Evolutionary conservation across 2,888 invertebrate species (phyloP).

Genomic region (Dromius quadrimaculatus): DNA sequence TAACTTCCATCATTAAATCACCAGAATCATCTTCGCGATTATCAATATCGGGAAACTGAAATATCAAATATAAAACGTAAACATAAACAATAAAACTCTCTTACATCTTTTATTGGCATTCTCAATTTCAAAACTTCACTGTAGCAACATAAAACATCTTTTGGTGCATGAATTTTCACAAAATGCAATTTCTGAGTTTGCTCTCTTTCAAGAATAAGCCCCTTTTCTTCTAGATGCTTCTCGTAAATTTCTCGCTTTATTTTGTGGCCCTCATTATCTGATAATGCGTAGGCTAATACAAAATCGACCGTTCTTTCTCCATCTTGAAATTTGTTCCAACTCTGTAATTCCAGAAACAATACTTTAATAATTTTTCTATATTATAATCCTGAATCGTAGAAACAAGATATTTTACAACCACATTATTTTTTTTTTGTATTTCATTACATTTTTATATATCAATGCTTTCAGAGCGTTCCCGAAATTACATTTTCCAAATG

Average conservation of each 20-base stretch:
- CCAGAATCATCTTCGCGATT: conserved; percentile 58
- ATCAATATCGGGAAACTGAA: conserved; percentile 44
- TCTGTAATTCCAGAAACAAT: conserved; percentile 61
- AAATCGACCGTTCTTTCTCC: conserved; percentile 71
- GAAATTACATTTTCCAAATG: too few relatives aligned
- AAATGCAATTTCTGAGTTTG: conserved; percentile 75
- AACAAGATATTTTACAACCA: too few relatives aligned
- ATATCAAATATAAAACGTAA: neutral
- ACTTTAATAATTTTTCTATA: neutral
- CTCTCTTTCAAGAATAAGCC: conserved; percentile 73
- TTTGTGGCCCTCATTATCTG: conserved; percentile 61
- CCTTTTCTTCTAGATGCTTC: conserved; percentile 72
- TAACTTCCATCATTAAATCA: conserved; percentile 66
- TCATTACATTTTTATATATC: too few relatives aligned
- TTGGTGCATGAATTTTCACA: conserved; percentile 80
- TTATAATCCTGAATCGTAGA: neutral
- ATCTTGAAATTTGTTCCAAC: conserved; percentile 69
- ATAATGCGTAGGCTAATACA: conserved; percentile 71
- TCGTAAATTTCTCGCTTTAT: conserved; percentile 72
- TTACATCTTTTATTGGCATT: conserved; percentile 80
- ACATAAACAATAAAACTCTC: conserved; percentile 53
- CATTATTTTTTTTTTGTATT: too few relatives aligned
- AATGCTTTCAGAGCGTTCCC: too few relatives aligned
- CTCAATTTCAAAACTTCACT: conserved; percentile 82
- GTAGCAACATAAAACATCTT: conserved; percentile 78